Evolutionary conservation across 1,140 invertebrate species (phyloP), one percentile per base, ranked within the genome.

Genomic region (Asobara japonica): DNA sequence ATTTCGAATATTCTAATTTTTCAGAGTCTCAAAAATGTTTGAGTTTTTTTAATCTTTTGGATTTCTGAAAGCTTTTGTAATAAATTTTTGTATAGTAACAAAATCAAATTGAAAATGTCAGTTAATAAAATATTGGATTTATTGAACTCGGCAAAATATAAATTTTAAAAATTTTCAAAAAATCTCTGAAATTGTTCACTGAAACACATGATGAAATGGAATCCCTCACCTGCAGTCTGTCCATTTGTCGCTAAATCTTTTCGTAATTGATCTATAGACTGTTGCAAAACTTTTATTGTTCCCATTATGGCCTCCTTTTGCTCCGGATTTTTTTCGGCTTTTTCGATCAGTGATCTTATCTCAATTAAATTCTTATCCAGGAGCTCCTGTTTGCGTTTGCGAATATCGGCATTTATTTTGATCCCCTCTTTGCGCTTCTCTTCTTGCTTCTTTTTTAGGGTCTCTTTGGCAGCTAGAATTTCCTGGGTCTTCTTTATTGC

Each of bases 351-450:
- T 62, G 92, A 83, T 76, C 92, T 93, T 78, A 96, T 93, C 76
- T 96, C 92, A 13, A 91, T 89, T 11, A 96, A 82, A 79, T 96
- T 93, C 74, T 94, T 95, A 65, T 94, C 90, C 3, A 97, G 79
- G 18, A 96, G 80, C 75, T 92, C 91, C 80, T 95, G 94, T 74
- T 94, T 95, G 0, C 94, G 86, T 75, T 93, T 93, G 8, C 93
- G 89, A 56, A 95, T 85, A 82, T 96, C 92, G 56, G 90, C 89
- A 13, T 92, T 92, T 13, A 94, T 87, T 78, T 94, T 94, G 3
- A 91, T 79, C 8, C 91, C 92, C 76, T 94, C 92, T 80, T 92
- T 89, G 25, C 90, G 88, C 67, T 92, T 91, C 72, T 92, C 90
- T 75, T 93, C 91, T 31, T 91, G 89, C 45, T 90, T 90, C 78